Evolutionary conservation across 2,888 invertebrate genomes (phyloP).

Genomic region (Megalurothrips usitatus): DNA sequence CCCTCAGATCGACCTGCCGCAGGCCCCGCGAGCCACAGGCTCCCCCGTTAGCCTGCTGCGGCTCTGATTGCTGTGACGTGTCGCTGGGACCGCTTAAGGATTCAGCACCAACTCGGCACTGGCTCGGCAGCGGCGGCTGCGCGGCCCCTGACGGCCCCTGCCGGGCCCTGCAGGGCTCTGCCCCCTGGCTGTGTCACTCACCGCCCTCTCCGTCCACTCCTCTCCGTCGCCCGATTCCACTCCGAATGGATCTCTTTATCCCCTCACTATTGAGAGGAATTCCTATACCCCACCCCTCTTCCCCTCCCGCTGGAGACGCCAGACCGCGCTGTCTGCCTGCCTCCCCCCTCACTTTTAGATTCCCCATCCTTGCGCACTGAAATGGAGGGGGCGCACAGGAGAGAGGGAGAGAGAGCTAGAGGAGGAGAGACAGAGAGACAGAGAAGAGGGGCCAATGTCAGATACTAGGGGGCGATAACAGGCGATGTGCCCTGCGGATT

Average conservation of each 20-base stretch:
- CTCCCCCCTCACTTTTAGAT: too few species aligned
- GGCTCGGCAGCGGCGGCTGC: too few species aligned
- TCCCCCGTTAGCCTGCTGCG: too few species aligned
- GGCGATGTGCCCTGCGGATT: background rate
- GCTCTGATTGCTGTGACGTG: slow-evolving; percentile 5
- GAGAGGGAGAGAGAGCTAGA: background rate
- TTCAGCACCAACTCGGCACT: background rate
- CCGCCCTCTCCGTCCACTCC: background rate
- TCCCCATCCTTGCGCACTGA: too few species aligned
- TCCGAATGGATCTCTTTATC: background rate
- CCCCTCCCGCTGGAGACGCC: too few species aligned
- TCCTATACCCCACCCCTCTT: too few species aligned
- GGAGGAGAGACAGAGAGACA: background rate
- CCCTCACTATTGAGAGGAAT: background rate
- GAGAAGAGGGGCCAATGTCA: background rate
- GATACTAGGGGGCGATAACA: background rate
- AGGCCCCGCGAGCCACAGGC: too few species aligned
- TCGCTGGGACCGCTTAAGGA: background rate
- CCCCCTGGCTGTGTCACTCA: background rate
- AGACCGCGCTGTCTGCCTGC: too few species aligned
- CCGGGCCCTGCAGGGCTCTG: too few species aligned
- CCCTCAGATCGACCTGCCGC: too few species aligned
- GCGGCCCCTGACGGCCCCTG: too few species aligned
- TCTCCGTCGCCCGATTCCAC: background rate
- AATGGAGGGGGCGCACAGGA: background rate